Percentiles rank a stretch among this genome's conserved stretches.
These are phyloP conservation scores for Ophraella communa DNA, from an alignment of 2,888 invertebrate genomes.

Conservation along the genomic window DNA sequence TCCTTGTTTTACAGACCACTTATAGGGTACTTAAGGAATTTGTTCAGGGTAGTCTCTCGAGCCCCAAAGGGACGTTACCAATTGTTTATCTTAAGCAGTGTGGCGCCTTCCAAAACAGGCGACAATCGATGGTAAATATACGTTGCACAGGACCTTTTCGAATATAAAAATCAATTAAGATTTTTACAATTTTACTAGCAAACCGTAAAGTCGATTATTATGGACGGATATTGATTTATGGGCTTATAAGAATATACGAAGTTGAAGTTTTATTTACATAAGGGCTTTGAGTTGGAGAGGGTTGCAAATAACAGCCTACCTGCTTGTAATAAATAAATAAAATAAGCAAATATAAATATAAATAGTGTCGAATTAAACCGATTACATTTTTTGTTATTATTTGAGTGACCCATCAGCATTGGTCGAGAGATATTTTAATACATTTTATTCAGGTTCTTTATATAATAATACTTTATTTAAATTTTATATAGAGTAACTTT, in stretches of 20 bases:
- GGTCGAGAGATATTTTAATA: too few relatives aligned
- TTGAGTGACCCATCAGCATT: too few relatives aligned
- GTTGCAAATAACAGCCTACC: too few relatives aligned
- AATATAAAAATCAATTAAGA: slow-evolving; percentile 20
- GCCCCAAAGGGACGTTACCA: slow-evolving; percentile 29
- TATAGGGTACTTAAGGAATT: slow-evolving; percentile 32
- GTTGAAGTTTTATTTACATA: not conserved
- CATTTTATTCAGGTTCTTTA: too few relatives aligned
- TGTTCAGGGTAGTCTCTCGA: slow-evolving; percentile 14
- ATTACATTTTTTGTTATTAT: too few relatives aligned
- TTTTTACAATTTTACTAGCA: slow-evolving; percentile 8
- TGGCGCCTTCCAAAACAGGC: slow-evolving; percentile 28
- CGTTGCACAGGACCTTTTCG: slow-evolving; percentile 19
- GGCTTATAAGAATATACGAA: not conserved
- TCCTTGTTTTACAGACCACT: slow-evolving; percentile 36
- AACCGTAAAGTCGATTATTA: not conserved
- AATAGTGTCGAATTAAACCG: too few relatives aligned
- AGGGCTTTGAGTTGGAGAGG: not conserved
- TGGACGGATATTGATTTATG: not conserved
- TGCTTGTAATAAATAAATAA: too few relatives aligned
- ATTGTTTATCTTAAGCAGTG: slow-evolving; percentile 30
- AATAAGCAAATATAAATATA: too few relatives aligned
- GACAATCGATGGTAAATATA: slow-evolving; percentile 24
- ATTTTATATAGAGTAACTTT: too few relatives aligned
- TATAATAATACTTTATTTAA: too few relatives aligned